These are phyloP conservation scores for Ranitomeya variabilis DNA, from an alignment of 2,113 vertebrate species.

Conservation along the genomic window DNA sequence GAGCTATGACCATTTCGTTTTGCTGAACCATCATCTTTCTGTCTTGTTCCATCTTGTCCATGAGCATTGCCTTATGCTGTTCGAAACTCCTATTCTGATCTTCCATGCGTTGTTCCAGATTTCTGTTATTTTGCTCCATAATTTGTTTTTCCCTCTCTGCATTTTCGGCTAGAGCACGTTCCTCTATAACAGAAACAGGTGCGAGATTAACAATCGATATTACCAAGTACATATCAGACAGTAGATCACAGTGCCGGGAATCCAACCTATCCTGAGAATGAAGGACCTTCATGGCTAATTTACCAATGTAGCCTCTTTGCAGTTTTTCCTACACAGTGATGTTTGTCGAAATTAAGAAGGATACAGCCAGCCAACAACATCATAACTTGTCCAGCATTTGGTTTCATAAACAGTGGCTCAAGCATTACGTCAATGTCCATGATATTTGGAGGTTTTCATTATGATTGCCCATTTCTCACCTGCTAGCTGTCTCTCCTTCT, in stretches of 20 bases:
- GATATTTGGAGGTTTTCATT: background rate
- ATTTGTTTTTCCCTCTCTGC: slow-evolving; percentile 12
- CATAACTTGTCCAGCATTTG: background rate
- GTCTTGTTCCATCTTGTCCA: slow-evolving; percentile 35
- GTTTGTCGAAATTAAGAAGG: background rate
- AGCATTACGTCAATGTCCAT: background rate
- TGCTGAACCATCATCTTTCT: background rate
- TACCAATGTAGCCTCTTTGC: too few relatives aligned
- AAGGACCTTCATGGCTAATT: background rate
- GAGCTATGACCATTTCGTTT: background rate
- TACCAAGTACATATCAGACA: background rate
- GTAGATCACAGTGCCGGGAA: background rate
- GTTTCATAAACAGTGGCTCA: background rate
- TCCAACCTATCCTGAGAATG: background rate
- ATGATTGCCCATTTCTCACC: background rate
- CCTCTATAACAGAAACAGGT: background rate
- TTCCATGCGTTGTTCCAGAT: background rate
- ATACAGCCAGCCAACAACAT: background rate
- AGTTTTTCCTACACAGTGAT: too few relatives aligned
- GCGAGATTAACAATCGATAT: too few relatives aligned
- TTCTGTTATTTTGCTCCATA: background rate
- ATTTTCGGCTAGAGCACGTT: background rate
- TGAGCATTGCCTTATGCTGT: slow-evolving; percentile 25
- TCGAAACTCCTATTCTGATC: background rate
- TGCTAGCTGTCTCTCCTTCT: background rate